phyloP scores from a whole-genome alignment of 2,888 invertebrate species.

The Pammene aurita region DNA sequence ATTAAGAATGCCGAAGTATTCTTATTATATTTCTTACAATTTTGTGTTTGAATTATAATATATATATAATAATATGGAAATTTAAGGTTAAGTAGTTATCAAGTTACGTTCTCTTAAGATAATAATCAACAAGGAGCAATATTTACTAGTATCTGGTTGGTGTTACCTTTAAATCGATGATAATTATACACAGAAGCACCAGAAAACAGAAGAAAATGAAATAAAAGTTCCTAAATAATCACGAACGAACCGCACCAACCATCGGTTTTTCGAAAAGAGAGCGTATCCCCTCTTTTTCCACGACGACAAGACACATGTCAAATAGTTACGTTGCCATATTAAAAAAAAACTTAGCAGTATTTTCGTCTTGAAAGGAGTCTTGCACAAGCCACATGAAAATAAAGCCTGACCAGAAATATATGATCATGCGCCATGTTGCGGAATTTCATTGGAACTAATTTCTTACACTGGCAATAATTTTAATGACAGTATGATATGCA shows the following conservation, averaged over 20 bases:
- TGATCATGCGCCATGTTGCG: too few relatives aligned
- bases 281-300: constrained; percentile 43
- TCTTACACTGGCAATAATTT: too few relatives aligned
- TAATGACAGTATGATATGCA: too few relatives aligned
- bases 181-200: constrained; percentile 34
- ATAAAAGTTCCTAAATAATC: constrained; percentile 45
- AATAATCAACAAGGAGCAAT: neutral
- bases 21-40: neutral
- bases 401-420: too few relatives aligned
- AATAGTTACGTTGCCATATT: constrained; percentile 26
- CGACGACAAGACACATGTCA: constrained; percentile 40
- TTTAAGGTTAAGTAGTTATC: constrained; percentile 40
- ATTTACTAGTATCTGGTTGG: neutral
- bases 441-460: too few relatives aligned
- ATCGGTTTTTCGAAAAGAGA: constrained; percentile 50
- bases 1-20: neutral
- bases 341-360: too few relatives aligned
- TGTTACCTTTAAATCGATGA: constrained; percentile 40
- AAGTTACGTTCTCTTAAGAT: constrained; percentile 34
- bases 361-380: too few relatives aligned
- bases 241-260: constrained; percentile 50
- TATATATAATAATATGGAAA: too few relatives aligned
- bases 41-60: constrained; percentile 12
- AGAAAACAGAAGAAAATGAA: constrained; percentile 43
- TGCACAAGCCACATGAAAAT: too few relatives aligned